Evolutionary conservation across 2,797 vertebrate genomes (phyloP).

Genomic region (Eupleurogrammus muticus): DNA sequence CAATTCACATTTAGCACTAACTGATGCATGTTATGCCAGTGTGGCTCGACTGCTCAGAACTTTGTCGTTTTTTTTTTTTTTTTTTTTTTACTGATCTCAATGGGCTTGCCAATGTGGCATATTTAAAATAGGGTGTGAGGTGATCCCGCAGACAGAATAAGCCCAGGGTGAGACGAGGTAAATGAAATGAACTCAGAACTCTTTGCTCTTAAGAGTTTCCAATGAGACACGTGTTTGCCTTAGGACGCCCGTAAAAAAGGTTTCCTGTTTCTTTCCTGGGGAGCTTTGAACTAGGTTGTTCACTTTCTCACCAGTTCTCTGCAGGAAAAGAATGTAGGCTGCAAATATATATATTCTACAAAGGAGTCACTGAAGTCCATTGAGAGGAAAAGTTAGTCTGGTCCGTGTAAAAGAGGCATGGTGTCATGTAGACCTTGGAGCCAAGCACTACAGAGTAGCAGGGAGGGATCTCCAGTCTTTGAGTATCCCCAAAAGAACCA

Average conservation of each 20-base stretch:
- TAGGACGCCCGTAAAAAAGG: constrained; percentile 37
- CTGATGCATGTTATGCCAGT: constrained; percentile 44
- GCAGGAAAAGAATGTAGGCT: constrained; percentile 41
- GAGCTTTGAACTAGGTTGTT: constrained; percentile 53
- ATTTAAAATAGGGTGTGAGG: constrained; percentile 45
- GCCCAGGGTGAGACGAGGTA: constrained; percentile 33
- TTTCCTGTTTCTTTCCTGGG: constrained; percentile 52
- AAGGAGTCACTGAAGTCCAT: constrained; percentile 65
- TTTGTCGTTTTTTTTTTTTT: constrained; percentile 23
- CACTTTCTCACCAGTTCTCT: constrained; percentile 47
- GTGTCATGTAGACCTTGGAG: constrained; percentile 62
- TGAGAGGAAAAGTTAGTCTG: constrained; percentile 60
- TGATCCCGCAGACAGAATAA: constrained; percentile 20
- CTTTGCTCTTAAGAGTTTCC: constrained; percentile 48
- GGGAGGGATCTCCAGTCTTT: constrained; percentile 48
- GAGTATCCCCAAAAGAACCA: constrained; percentile 37
- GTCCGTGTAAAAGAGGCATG: constrained; percentile 48
- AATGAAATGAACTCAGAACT: constrained; percentile 49
- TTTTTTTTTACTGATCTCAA: constrained; percentile 28
- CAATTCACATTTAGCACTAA: constrained; percentile 33
- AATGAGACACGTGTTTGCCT: constrained; percentile 27
- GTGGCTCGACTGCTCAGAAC: constrained; percentile 8
- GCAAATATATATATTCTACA: constrained; percentile 20
- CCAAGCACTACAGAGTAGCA: constrained; percentile 68
- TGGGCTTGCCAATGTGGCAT: constrained; percentile 23